Evolutionary conservation across 2,113 vertebrate genomes (phyloP).

Genomic region (Suncus etruscus): DNA sequence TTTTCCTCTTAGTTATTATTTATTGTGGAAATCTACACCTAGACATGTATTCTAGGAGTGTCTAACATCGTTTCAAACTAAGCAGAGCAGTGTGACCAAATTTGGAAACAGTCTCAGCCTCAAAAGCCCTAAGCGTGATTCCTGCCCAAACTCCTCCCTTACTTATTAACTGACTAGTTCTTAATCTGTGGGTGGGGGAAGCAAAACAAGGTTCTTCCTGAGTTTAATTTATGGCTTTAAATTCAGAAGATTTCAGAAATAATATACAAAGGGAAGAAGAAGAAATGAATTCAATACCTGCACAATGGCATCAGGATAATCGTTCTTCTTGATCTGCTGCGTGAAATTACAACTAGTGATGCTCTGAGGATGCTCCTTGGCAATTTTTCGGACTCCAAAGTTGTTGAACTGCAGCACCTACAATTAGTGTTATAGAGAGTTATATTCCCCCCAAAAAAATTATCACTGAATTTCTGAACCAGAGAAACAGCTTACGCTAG

Average conservation of each 20-base stretch:
- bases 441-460: not conserved
- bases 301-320: constrained; percentile 68
- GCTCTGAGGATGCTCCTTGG: not conserved
- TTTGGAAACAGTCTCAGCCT: not conserved
- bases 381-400: not conserved
- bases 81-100: not conserved
- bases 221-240: constrained; percentile 5
- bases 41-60: not conserved
- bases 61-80: not conserved
- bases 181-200: not conserved
- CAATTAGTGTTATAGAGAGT: not conserved
- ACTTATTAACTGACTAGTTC: not conserved
- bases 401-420: constrained; percentile 77
- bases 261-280: constrained; percentile 20
- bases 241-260: not conserved
- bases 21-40: not conserved
- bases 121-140: not conserved
- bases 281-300: constrained; percentile 64
- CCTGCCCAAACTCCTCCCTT: not conserved
- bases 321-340: constrained; percentile 61
- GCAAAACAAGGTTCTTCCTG: not conserved
- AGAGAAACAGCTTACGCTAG: too few relatives aligned
- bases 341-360: not conserved
- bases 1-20: not conserved
- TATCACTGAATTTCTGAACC: not conserved